phyloP scores from a whole-genome alignment of 2,888 invertebrate genomes.

The Tillus elongatus region DNA sequence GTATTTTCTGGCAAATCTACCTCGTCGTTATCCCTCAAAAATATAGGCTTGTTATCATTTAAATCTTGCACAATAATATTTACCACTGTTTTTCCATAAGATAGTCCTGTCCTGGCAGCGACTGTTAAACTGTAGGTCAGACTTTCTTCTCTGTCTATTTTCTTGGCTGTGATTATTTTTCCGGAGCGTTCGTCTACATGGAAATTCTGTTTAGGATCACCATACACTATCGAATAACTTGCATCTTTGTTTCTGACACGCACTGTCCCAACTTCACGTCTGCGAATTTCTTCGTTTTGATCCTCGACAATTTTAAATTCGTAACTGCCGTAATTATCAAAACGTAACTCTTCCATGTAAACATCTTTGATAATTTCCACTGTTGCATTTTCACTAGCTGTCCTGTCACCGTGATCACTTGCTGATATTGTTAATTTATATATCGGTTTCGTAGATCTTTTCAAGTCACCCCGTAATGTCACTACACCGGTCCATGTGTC shows the following conservation, averaged over 20 bases:
- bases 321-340: conserved; percentile 68
- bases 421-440: conserved; percentile 70
- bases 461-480: conserved; percentile 56
- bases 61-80: conserved; percentile 76
- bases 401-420: conserved; percentile 69
- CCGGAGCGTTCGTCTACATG: conserved; percentile 72
- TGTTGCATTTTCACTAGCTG: conserved; percentile 62
- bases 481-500: conserved; percentile 72
- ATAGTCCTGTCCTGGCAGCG: conserved; percentile 66
- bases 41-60: conserved; percentile 85
- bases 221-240: conserved; percentile 69
- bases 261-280: conserved; percentile 71
- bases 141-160: conserved; percentile 76
- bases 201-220: conserved; percentile 70
- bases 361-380: conserved; percentile 72
- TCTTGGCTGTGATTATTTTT: conserved; percentile 63
- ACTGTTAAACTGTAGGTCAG: conserved; percentile 68
- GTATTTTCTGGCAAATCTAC: conserved; percentile 77
- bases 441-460: conserved; percentile 54
- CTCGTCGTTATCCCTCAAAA: conserved; percentile 70
- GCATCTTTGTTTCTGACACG: conserved; percentile 44
- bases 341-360: conserved; percentile 63
- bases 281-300: conserved; percentile 53
- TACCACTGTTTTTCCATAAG: conserved; percentile 69
- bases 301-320: conserved; percentile 79